phyloP scores from a whole-genome alignment of 1,140 invertebrate species.

The Oedothorax gibbosus region DNA sequence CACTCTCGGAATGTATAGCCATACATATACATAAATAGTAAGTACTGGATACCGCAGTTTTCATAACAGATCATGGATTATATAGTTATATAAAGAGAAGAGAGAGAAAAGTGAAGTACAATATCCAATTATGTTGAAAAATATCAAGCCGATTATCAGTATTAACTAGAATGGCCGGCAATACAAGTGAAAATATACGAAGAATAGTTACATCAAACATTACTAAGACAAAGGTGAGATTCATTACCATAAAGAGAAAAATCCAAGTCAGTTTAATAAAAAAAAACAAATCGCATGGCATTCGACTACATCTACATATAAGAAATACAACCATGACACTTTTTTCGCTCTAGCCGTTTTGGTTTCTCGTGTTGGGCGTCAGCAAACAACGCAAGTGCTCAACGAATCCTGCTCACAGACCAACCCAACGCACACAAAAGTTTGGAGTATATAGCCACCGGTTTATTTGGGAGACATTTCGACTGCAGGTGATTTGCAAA shows the following conservation, averaged over 20 bases:
- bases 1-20: constrained; percentile 52
- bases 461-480: constrained; percentile 36
- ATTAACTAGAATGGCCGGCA: constrained; percentile 62
- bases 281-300: constrained; percentile 46
- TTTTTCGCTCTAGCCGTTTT: constrained; percentile 8
- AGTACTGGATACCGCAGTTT: constrained; percentile 23
- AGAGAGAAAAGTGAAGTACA: constrained; percentile 57
- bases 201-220: constrained; percentile 59
- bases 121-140: constrained; percentile 57
- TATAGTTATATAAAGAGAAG: constrained; percentile 53
- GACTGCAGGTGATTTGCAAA: constrained; percentile 58
- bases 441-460: constrained; percentile 46
- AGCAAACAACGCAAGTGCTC: constrained; percentile 17
- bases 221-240: constrained; percentile 58
- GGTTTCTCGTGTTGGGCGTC: constrained; percentile 1
- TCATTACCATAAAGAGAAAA: constrained; percentile 38
- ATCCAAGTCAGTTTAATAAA: constrained; percentile 48
- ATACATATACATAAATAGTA: constrained; percentile 56
- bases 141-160: constrained; percentile 58
- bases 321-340: constrained; percentile 44
- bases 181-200: constrained; percentile 59
- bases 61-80: constrained; percentile 52
- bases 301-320: constrained; percentile 36
- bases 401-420: constrained; percentile 27
- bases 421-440: not conserved